Percentiles rank a stretch among this genome's conserved stretches.
Conservation (phyloP, 2,797 vertebrate genomes). For the Phrynocephalus vlangalii region DNA sequence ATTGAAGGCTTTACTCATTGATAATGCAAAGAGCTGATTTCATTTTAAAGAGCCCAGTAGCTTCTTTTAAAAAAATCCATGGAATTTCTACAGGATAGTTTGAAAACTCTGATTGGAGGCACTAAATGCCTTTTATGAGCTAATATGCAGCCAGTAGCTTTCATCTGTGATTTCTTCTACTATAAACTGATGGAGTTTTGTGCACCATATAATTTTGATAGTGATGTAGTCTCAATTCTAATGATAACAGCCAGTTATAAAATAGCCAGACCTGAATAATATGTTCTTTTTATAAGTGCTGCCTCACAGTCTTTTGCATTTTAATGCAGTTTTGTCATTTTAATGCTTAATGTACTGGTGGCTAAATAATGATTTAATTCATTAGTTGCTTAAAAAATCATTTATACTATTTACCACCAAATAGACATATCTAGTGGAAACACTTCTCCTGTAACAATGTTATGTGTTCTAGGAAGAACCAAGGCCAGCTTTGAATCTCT, state of each 20-base stretch:
- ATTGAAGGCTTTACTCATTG: background rate
- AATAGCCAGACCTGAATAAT: constrained; percentile 46
- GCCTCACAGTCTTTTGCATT: constrained; percentile 31
- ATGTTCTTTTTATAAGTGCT: constrained; percentile 43
- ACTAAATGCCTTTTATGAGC: constrained; percentile 8
- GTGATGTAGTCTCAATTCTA: constrained; percentile 35
- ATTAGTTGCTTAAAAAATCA: constrained; percentile 32
- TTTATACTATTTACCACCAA: constrained; percentile 15
- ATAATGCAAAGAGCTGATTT: background rate
- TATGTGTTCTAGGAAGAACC: background rate
- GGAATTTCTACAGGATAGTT: constrained; percentile 3
- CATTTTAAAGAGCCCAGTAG: background rate
- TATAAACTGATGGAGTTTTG: constrained; percentile 40
- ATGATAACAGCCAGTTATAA: constrained; percentile 50
- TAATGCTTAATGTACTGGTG: constrained; percentile 42
- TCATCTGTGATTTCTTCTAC: constrained; percentile 30
- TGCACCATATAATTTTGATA: constrained; percentile 47
- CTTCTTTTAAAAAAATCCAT: background rate
- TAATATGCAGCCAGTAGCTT: constrained; percentile 35
- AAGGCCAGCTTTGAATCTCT: background rate
- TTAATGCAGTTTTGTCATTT: constrained; percentile 32
- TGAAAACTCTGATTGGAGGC: constrained; percentile 18
- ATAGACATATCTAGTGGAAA: background rate
- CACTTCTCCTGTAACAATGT: background rate
- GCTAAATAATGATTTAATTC: constrained; percentile 41